These are phyloP conservation scores for Melinaea menophilus DNA, from an alignment of 2,888 invertebrate species.

Conservation along the genomic window DNA sequence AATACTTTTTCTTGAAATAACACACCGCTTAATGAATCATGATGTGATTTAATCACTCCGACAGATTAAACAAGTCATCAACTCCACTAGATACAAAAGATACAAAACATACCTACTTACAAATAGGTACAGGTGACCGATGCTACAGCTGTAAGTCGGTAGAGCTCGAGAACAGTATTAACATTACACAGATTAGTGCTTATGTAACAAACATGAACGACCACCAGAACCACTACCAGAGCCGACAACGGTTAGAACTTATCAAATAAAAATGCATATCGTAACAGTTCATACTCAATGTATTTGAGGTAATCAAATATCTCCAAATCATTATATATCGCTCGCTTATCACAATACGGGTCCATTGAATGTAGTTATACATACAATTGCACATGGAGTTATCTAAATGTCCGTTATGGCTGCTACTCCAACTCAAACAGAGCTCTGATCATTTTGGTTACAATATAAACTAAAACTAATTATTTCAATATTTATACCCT, in stretches of 20 bases:
- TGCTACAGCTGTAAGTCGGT: slow-evolving; percentile 10
- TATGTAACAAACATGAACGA: slow-evolving; percentile 26
- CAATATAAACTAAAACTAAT: background rate
- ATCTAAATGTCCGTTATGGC: background rate
- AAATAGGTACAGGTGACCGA: slow-evolving; percentile 27
- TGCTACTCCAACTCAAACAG: no score
- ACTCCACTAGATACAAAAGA: slow-evolving; percentile 45
- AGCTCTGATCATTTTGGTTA: background rate
- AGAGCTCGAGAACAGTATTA: background rate
- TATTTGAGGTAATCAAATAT: slow-evolving; percentile 34
- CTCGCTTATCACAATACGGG: slow-evolving; percentile 20
- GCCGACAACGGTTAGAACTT: slow-evolving; percentile 3
- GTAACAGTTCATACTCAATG: slow-evolving; percentile 36
- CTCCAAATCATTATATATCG: slow-evolving; percentile 12
- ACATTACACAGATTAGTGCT: background rate
- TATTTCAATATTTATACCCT: background rate
- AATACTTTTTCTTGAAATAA: slow-evolving; percentile 22
- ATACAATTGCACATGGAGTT: slow-evolving; percentile 1
- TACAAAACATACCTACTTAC: slow-evolving; percentile 41
- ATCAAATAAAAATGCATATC: slow-evolving; percentile 38
- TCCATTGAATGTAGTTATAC: slow-evolving; percentile 26
- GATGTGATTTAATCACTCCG: slow-evolving; percentile 72
- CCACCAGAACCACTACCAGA: slow-evolving; percentile 9
- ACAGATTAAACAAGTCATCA: slow-evolving; percentile 50
- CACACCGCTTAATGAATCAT: slow-evolving; percentile 29